Base-by-base conservation (phyloP, 2,888 invertebrate species). In the Caenorhabditis macrosperma region DNA sequence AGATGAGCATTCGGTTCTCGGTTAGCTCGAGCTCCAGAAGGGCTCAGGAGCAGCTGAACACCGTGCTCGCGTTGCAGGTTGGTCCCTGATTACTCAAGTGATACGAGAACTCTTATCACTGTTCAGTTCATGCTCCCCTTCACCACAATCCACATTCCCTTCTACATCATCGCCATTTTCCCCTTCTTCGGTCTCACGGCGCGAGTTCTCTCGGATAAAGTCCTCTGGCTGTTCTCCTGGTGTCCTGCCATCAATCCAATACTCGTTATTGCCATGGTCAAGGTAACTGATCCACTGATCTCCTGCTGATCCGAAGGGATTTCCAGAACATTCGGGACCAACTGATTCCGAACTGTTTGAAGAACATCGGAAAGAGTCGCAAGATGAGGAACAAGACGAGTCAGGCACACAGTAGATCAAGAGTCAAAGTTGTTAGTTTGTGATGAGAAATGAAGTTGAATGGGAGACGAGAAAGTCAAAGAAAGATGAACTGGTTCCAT, bases 201-300 rank as follows among this genome's bases (percentile, higher is more conserved):
- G 15, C 7, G 52, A 35, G 26, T 54, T 20, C 50, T 72, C 6
- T 50, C 75, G 15, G 66, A 54, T n/a, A 38, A 41, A 26, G 15
- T 72, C 0, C 76, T 68, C 5, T 72, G 46, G 28, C 50, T 80
- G 3, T 80, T 76, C 57, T 64, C 64, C 24, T 80, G 80, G 80
- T 72, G 76, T 44, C 80, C 80, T 2, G 64, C 76, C 0, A 76
- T 80, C 54, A 71, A 80, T 38, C 71, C 80, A 6, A 71, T 80
- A 63, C 33, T 80, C 4, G 60, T 80, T 15, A 76, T 80, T 28
- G 0, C 54, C 24, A 63, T 68, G 61, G 76, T 80, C 30, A 61
- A 68, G 52, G 77, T 72, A 30, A 3, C 15, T 7, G 50, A 41
- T 12, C 15, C 17, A 12, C 17, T 48, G 20, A 48, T 17, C 5